Base-by-base conservation (phyloP, 2,797 vertebrate species). In the Urosaurus nigricauda region DNA sequence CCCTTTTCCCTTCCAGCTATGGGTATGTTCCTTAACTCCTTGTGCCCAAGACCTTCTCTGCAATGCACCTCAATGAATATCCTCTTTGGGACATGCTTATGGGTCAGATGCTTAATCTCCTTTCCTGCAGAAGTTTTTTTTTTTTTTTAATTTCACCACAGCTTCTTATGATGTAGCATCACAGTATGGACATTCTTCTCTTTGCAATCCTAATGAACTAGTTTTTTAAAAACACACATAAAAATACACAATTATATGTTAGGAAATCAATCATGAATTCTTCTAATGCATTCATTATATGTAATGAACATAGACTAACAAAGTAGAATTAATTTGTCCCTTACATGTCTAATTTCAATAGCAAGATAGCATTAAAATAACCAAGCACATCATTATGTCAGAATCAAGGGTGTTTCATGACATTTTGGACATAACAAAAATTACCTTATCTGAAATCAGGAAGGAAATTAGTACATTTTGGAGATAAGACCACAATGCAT, bases 181-280 rank as follows among this genome's bases (percentile, higher is more conserved):
- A 78, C 0, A 1, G 80, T 43, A 86, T 58, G n/a, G 83, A 26
- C 19, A 56, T 90, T 63, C 9, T 90, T 32, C 74, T 88, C 47
- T 85, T 70, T 70, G 11, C 24, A 91, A 43, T 17, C 79, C 1
- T 80, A 84, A 89, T 91, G 73, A 93, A 84, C 19, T 87, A 80
- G 88, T 2, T 43, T 43, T 79, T 8, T 80, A n/a, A 90, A 60
- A 63, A 43, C 53, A 17, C 2, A 43, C 2, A 19, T 11, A 53
- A 17, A 16, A 93, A 90, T 63, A 85, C 40, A 92, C 79, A 88
- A 92, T 24, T 0, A 56, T 32, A 81, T 29, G 74, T 0, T 0
- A 83, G 24, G 1, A 90, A 86, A 80, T 78, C 47, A 90, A 94
- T 29, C 1, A 90, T 47, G 32, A 16, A 47, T 40, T 87, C 86